A percentile compares a stretch with the other conserved stretches of the same genome.
Conservation (phyloP, 2,113 vertebrate species). For the Anarrhichthys ocellatus region DNA sequence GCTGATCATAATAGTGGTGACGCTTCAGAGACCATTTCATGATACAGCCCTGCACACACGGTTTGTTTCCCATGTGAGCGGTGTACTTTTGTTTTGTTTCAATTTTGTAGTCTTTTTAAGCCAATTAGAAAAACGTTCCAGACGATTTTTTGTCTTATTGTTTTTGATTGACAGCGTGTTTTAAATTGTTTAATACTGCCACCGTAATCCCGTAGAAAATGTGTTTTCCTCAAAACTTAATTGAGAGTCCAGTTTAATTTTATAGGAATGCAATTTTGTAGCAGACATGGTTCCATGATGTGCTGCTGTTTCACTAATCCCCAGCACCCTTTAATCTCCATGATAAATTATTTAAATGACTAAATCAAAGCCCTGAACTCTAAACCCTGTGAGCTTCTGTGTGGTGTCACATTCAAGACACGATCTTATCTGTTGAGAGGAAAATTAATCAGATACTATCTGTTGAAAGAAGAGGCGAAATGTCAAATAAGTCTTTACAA, state of each 20-base stretch:
- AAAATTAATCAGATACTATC: slow-evolving; percentile 21
- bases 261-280: background rate
- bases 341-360: slow-evolving; percentile 28
- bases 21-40: background rate
- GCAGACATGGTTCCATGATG: background rate
- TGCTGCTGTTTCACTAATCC: slow-evolving; percentile 2
- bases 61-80: too few relatives aligned
- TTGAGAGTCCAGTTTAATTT: too few relatives aligned
- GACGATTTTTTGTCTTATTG: too few relatives aligned
- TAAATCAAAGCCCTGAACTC: slow-evolving; percentile 37
- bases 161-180: background rate
- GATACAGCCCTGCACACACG: too few relatives aligned
- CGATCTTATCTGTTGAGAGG: slow-evolving; percentile 6
- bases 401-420: slow-evolving; percentile 10
- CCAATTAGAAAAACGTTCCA: background rate
- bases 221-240: too few relatives aligned
- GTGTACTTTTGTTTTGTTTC: too few relatives aligned
- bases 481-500: slow-evolving; percentile 2
- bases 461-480: slow-evolving; percentile 10
- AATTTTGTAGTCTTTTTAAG: background rate
- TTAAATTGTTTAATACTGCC: background rate
- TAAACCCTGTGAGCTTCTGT: slow-evolving; percentile 14
- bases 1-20: background rate
- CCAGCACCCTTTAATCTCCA: background rate
- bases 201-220: too few relatives aligned